These are phyloP conservation scores for Deroptyus accipitrinus DNA, from an alignment of 2,113 vertebrate genomes.

Conservation along the genomic window DNA sequence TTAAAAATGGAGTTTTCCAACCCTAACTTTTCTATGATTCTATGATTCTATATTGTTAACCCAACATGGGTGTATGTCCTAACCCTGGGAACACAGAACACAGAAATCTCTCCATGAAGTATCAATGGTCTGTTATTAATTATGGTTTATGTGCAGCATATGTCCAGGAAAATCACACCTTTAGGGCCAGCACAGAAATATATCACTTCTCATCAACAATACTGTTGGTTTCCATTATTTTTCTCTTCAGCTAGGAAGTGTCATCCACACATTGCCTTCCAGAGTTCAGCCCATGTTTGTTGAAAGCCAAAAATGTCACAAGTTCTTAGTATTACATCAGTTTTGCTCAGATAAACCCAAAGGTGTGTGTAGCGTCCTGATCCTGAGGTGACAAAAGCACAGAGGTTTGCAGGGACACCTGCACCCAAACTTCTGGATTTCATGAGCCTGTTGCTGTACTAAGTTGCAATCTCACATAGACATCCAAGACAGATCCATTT, in stretches of 20 bases:
- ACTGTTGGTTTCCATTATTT: not conserved
- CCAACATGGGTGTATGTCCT: rapidly evolving
- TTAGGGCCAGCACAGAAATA: not conserved
- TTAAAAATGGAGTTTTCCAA: not conserved
- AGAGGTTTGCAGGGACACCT: not conserved
- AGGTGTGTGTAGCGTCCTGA: not conserved
- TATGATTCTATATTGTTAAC: not conserved
- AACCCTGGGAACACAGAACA: rapidly evolving
- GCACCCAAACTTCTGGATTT: not conserved
- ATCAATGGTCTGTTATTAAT: not conserved
- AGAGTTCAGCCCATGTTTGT: not conserved
- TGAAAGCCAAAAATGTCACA: not conserved
- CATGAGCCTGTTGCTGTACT: not conserved
- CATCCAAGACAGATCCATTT: not conserved
- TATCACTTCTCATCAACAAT: not conserved
- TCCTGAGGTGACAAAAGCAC: not conserved
- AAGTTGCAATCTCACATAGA: not conserved
- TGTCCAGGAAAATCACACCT: not conserved
- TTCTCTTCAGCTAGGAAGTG: not conserved
- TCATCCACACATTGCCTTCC: not conserved
- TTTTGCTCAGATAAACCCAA: not conserved
- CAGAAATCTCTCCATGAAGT: not conserved
- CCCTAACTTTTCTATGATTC: not conserved
- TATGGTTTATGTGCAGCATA: not conserved
- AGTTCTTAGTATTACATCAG: not conserved